Base-by-base conservation (phyloP, 2,888 invertebrate species). In the Protodeltote pygarga region DNA sequence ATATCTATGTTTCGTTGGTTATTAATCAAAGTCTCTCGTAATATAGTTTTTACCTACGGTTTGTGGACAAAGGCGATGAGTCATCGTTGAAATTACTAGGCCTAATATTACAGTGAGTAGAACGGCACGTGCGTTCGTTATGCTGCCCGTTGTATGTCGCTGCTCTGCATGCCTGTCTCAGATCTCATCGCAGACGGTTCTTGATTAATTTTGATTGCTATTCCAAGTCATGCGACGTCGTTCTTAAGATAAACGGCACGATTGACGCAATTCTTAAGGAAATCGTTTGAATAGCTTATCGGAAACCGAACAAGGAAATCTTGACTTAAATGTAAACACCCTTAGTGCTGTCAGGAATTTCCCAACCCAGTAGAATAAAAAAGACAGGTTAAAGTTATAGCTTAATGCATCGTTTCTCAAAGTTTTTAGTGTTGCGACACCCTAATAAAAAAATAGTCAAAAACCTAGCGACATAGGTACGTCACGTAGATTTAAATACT, bases 1-100 rank as follows among this genome's bases (percentile, higher is more conserved):
- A 64, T 64, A 73, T n/a, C n/a, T n/a, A n/a, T 69, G 38, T 50
- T 75, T 67, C 55, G 60, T 59, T 51, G 48, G 49, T 59, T 69
- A 76, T 69, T 69, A 39, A 65, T 77, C 66, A 73, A 64, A 42
- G 65, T 68, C 47, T 57, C 45, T 60, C 38, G 60, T 70, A 59
- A 62, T 65, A 71, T 52, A 59, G 41, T 60, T 69, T 71, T 75
- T 70, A 69, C 61, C 63, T 57, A 64, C 53, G 52, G 62, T 54
- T 64, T 65, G 70, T 69, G 72, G 77, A 88, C 88, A 89, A 89
- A 87, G 87, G 62, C 72, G 61, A 51, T 88, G 89, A 87, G 69
- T 89, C 90, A 89, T 63, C 80, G 77, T 68, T 77, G 50, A 81
- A 76, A 85, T 82, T 83, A 81, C 81, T 81, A 79, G 74, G 70